phyloP scores from a whole-genome alignment of 2,888 invertebrate genomes.

The Drosophila mulleri region DNA sequence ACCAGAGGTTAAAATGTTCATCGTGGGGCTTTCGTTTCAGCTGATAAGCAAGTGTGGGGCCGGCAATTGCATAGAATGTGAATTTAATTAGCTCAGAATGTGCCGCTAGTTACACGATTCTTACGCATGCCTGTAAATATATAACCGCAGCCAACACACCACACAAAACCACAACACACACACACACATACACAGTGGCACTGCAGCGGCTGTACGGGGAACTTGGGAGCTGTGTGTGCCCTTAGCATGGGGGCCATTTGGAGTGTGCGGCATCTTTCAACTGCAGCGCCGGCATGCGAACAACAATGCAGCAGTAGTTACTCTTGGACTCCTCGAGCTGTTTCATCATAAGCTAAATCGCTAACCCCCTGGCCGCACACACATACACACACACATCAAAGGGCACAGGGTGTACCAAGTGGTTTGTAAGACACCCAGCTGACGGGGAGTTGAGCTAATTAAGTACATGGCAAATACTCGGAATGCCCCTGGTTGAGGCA shows the following conservation, averaged over 20 bases:
- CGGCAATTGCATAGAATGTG: slow-evolving; percentile 57
- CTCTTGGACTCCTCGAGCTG: slow-evolving; percentile 48
- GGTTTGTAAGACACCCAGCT: slow-evolving; percentile 38
- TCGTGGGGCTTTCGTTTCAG: slow-evolving; percentile 25
- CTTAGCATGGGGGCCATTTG: slow-evolving; percentile 44
- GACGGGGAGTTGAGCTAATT: slow-evolving; percentile 57
- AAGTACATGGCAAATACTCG: slow-evolving; percentile 71
- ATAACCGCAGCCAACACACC: slow-evolving; percentile 37
- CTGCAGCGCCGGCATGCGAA: slow-evolving; percentile 68
- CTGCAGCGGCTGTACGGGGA: slow-evolving; percentile 19
- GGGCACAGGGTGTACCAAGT: slow-evolving; percentile 40
- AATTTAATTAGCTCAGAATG: slow-evolving; percentile 68
- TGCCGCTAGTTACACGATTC: slow-evolving; percentile 60
- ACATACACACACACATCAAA: background rate
- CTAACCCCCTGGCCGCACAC: background rate
- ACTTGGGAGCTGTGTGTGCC: slow-evolving; percentile 20
- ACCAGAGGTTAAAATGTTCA: slow-evolving; percentile 55
- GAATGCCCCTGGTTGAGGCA: slow-evolving; percentile 48
- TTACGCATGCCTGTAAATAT: slow-evolving; percentile 30
- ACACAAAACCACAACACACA: background rate
- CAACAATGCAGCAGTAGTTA: slow-evolving; percentile 58
- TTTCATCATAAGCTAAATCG: slow-evolving; percentile 35
- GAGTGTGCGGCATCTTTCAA: slow-evolving; percentile 79
- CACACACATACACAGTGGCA: background rate
- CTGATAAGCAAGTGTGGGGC: slow-evolving; percentile 55